Base-by-base conservation (phyloP, 1,140 invertebrate species). In the Cotesia typhae region DNA sequence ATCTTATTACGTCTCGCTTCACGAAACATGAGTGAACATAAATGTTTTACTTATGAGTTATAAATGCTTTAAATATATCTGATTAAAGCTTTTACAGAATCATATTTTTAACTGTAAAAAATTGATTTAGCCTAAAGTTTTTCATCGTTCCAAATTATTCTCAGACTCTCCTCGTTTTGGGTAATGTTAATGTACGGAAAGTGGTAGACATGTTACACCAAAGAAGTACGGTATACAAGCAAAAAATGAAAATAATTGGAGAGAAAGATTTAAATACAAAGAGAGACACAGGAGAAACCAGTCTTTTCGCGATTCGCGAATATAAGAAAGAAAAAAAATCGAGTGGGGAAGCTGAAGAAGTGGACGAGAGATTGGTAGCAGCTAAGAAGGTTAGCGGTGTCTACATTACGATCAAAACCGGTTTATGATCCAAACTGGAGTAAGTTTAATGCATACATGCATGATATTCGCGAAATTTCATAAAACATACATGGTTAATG, bases 391-490 rank as follows among this genome's bases (percentile, higher is more conserved):
- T 75, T 78, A 80, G 75, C 79, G 76, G 76, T 79, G 74, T 65
- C 74, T 72, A 55, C 10, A 47, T 36, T 64, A 79, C 72, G 77
- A 80, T 74, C 72, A 76, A 72, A 83, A 83, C 81, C 81, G 81
- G 82, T 83, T 81, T 66, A 64, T 74, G 74, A 76, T 80, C 70
- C 75, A 79, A 83, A 83, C 81, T 83, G 75, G 81, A 82, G 82
- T 83, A 83, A 82, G 79, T 82, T 77, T 81, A 76, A 75, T 76
- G 75, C 74, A 78, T 75, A 63, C 61, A 71, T 65, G 53, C 59
- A 52, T 36, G 67, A n/a, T 61, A 76, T 75, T 76, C 67, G 51
- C 67, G 74, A 74, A 76, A 80, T 75, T 65, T 69, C 64, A 55
- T 60, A 74, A 72, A 35, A 37, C 53, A 63, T 71, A 63, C 55